Conservation (phyloP, 2,888 invertebrate species). For the Acheta domesticus region DNA sequence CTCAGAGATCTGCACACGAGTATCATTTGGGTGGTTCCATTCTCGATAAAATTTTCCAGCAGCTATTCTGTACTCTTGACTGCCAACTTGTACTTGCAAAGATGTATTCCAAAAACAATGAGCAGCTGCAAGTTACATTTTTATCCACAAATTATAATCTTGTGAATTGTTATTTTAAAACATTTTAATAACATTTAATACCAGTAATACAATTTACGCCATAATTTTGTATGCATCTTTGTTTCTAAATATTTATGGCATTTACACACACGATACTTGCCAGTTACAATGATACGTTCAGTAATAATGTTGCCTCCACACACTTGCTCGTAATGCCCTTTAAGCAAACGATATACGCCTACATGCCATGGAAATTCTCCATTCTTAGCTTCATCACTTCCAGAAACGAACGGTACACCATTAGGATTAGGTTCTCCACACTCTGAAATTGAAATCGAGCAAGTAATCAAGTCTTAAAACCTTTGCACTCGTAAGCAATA, state of each 20-base stretch:
- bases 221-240: no score
- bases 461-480: background rate
- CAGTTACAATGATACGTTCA: slow-evolving; percentile 40
- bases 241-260: background rate
- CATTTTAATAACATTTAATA: background rate
- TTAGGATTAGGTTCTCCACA: slow-evolving; percentile 40
- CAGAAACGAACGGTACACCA: slow-evolving; percentile 40
- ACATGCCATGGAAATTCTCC: slow-evolving; percentile 43
- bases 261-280: slow-evolving; percentile 34
- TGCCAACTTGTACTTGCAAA: no score
- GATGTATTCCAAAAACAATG: no score
- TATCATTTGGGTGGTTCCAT: no score
- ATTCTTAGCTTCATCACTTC: slow-evolving; percentile 39
- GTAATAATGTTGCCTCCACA: slow-evolving; percentile 41
- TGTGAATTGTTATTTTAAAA: background rate
- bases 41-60: no score
- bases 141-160: background rate
- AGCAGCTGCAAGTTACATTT: no score
- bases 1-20: no score
- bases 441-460: slow-evolving; percentile 36
- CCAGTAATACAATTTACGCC: background rate
- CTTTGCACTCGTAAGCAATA: no score
- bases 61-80: no score
- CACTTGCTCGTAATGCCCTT: slow-evolving; percentile 37
- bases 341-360: slow-evolving; percentile 38